These are phyloP conservation scores for Brachionus plicatilis DNA, from an alignment of 1,140 invertebrate genomes.

Conservation along the genomic window DNA sequence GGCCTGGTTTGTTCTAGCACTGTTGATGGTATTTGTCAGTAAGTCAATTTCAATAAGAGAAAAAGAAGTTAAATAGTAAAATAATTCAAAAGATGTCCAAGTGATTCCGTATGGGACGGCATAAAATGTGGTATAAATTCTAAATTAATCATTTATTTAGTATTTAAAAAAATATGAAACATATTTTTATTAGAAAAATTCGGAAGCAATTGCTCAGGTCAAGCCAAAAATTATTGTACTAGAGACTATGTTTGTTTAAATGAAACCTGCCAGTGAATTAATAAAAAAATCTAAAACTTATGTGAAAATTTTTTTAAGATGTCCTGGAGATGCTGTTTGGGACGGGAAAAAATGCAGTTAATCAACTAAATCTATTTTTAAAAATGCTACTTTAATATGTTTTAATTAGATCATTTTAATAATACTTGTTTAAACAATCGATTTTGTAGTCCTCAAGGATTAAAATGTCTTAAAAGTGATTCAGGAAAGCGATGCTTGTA, in stretches of 20 bases:
- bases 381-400: background rate
- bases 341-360: constrained; percentile 7
- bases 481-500: background rate
- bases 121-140: background rate
- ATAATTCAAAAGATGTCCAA: background rate
- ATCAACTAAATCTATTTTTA: background rate
- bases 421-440: background rate
- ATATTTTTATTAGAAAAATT: background rate
- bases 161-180: background rate
- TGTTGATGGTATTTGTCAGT: background rate
- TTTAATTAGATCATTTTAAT: background rate
- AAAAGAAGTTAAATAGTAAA: background rate
- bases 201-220: background rate
- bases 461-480: background rate
- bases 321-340: background rate
- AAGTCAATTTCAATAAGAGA: background rate
- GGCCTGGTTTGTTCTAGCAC: background rate
- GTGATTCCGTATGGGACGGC: background rate
- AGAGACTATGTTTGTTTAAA: background rate
- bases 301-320: background rate
- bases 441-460: background rate
- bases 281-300: background rate
- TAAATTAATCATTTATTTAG: background rate
- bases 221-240: background rate
- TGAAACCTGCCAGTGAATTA: background rate